Conservation (phyloP, 2,113 vertebrate genomes). For the Chaetura pelagica region DNA sequence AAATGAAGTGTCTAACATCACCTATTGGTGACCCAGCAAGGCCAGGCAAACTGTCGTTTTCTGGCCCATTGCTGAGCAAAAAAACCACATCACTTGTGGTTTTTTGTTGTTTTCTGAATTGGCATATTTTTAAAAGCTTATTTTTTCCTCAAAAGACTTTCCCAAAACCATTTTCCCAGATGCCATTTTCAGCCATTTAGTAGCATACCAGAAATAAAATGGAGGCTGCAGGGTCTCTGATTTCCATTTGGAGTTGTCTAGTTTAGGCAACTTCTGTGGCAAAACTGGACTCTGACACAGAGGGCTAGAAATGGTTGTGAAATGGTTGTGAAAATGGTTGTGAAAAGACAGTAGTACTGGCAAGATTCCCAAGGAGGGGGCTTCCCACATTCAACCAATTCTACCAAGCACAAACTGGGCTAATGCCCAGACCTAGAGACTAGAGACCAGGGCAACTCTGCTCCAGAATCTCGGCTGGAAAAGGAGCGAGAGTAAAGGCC, state of each 20-base stretch:
- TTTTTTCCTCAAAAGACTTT: neutral
- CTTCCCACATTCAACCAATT: neutral
- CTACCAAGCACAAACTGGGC: accelerated
- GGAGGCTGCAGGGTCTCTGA: neutral
- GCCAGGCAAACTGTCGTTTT: neutral
- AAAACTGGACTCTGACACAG: accelerated
- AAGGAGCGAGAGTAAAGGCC: accelerated
- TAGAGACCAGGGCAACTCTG: neutral
- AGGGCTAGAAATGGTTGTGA: accelerated
- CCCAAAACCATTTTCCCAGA: no score
- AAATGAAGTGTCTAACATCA: neutral
- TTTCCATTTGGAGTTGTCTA: neutral
- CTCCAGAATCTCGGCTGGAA: neutral
- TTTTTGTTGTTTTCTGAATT: neutral
- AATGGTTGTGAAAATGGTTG: neutral
- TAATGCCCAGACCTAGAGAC: no score
- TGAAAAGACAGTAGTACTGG: neutral
- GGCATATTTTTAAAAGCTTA: neutral
- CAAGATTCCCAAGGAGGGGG: neutral
- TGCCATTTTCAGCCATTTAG: neutral
- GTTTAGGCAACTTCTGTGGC: neutral
- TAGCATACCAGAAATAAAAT: neutral
- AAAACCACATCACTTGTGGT: neutral
- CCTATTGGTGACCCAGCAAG: neutral
- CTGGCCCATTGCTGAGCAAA: neutral